Conservation (phyloP, 1,140 invertebrate species). For the Trichonephila clavata region DNA sequence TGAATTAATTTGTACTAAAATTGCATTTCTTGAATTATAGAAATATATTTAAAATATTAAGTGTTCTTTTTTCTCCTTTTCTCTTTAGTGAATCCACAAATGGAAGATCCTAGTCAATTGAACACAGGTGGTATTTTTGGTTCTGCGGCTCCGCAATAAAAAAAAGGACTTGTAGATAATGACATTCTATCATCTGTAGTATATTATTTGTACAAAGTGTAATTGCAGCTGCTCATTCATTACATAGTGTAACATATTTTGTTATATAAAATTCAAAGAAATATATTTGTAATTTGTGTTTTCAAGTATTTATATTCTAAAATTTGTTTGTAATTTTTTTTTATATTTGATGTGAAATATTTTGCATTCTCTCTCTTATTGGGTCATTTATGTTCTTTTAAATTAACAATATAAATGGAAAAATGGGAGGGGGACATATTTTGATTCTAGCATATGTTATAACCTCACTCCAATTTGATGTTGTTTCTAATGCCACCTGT, state of each 20-base stretch:
- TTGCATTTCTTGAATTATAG: not conserved
- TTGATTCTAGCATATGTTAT: too few relatives aligned
- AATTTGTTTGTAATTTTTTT: too few relatives aligned
- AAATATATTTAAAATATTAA: not conserved
- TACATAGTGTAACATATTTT: conserved; percentile 27
- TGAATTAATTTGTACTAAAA: not conserved
- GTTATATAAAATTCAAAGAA: not conserved
- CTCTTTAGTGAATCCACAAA: conserved; percentile 76
- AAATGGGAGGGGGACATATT: too few relatives aligned
- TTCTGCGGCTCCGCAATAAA: not conserved
- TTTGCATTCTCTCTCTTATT: too few relatives aligned
- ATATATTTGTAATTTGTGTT: not conserved
- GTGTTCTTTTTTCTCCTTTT: not conserved
- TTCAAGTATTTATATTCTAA: too few relatives aligned
- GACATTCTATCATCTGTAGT: conserved; percentile 52
- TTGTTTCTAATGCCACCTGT: too few relatives aligned
- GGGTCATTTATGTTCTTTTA: too few relatives aligned
- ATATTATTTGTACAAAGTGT: conserved; percentile 23
- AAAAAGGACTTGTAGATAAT: not conserved
- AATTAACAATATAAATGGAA: too few relatives aligned
- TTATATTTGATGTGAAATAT: too few relatives aligned
- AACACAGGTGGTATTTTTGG: conserved; percentile 43
- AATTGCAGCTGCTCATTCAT: not conserved
- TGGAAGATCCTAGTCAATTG: conserved; percentile 77
- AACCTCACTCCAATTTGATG: too few relatives aligned